Conservation (phyloP, 2,888 invertebrate species). For the Napeogenes inachia region DNA sequence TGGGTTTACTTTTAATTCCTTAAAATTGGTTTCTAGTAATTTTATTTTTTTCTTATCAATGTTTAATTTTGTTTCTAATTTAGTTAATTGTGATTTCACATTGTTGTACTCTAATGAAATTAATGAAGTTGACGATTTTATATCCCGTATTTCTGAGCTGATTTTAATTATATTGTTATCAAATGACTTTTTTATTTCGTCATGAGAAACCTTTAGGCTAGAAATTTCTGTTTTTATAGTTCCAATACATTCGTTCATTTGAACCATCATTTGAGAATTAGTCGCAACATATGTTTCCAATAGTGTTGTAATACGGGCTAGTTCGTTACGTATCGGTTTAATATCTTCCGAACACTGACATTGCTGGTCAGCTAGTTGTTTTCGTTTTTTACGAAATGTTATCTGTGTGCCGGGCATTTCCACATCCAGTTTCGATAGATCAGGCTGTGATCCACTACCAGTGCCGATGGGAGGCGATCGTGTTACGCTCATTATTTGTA, state of each 20-base stretch:
- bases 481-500: constrained; percentile 14
- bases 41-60: constrained; percentile 16
- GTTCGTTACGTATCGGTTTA: constrained; percentile 15
- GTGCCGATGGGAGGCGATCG: constrained; percentile 13
- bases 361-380: constrained; percentile 15
- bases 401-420: constrained; percentile 11
- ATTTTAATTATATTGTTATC: constrained; percentile 12
- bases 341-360: constrained; percentile 20
- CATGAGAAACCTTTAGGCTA: constrained; percentile 15
- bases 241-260: constrained; percentile 18
- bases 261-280: constrained; percentile 13
- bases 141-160: constrained; percentile 12
- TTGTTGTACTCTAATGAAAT: constrained; percentile 14
- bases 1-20: constrained; percentile 10
- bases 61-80: constrained; percentile 17
- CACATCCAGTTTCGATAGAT: constrained; percentile 16
- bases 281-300: constrained; percentile 22
- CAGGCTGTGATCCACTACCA: constrained; percentile 23
- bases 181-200: constrained; percentile 15
- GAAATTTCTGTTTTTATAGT: constrained; percentile 13
- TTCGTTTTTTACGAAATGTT: constrained; percentile 16
- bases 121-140: constrained; percentile 12
- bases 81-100: constrained; percentile 6
- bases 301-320: constrained; percentile 15
- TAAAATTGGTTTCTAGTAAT: constrained; percentile 12